A percentile compares a stretch with the other conserved stretches of the same genome.
These are phyloP conservation scores for Harlomillsia oculata DNA, from an alignment of 1,140 invertebrate genomes.

Conservation along the genomic window DNA sequence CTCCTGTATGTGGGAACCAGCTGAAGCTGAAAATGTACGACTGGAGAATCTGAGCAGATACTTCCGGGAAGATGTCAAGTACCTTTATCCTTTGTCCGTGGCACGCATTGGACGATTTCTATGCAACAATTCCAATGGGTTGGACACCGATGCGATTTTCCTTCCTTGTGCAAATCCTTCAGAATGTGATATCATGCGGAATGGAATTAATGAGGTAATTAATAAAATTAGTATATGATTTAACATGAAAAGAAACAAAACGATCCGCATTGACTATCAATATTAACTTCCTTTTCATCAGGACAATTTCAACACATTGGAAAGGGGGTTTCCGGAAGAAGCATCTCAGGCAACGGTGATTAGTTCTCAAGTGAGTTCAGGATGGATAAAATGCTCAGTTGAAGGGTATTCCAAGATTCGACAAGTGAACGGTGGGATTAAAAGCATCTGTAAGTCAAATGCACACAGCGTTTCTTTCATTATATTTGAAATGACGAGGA, in stretches of 20 bases:
- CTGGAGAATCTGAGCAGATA: background rate
- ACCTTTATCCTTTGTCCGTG: background rate
- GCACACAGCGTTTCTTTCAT: too few relatives aligned
- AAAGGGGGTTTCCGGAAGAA: conserved; percentile 4
- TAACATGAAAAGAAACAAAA: too few relatives aligned
- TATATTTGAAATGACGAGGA: too few relatives aligned
- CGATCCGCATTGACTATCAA: too few relatives aligned
- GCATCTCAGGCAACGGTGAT: conserved; percentile 3
- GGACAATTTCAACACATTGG: conserved; percentile 5
- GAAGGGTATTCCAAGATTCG: background rate
- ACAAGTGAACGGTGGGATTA: background rate
- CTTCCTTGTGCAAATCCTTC: conserved; percentile 1
- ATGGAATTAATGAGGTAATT: background rate
- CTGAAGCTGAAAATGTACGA: background rate
- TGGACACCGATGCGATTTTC: conserved; percentile 1
- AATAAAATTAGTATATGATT: background rate
- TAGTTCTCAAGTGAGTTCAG: conserved; percentile 4
- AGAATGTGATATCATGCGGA: background rate
- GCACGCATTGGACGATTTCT: background rate
- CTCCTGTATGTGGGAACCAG: background rate
- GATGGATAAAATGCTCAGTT: background rate
- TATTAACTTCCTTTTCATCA: background rate
- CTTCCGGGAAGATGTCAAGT: conserved; percentile 1
- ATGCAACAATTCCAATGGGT: conserved; percentile 4
- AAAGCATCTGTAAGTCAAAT: background rate